These are phyloP conservation scores for Tonatia bakeri DNA, from an alignment of 2,113 vertebrate genomes.

Conservation along the genomic window DNA sequence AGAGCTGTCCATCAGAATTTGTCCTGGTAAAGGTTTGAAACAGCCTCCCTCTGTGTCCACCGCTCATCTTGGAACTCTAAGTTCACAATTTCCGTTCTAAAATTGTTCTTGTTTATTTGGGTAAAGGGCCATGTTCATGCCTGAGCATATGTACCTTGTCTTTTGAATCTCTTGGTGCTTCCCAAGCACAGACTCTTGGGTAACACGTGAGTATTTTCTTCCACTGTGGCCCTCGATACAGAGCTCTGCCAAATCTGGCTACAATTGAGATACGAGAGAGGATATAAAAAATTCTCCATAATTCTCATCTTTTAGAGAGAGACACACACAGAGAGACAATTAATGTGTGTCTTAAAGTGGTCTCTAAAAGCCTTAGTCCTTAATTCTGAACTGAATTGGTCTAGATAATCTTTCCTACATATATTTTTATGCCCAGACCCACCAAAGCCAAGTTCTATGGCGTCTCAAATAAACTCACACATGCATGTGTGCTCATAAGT, in stretches of 20 bases:
- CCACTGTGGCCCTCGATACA: background rate
- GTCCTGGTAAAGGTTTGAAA: background rate
- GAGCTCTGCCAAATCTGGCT: background rate
- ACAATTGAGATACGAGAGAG: background rate
- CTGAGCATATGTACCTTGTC: background rate
- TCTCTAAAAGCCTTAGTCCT: background rate
- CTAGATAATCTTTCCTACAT: background rate
- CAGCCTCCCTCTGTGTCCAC: background rate
- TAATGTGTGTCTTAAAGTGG: background rate
- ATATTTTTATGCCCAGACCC: background rate
- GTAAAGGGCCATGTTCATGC: background rate
- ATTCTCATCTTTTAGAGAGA: background rate
- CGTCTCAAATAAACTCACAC: background rate
- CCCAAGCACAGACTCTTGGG: background rate
- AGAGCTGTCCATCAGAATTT: background rate
- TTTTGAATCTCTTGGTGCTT: background rate
- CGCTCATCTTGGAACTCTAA: background rate
- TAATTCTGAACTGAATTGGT: background rate
- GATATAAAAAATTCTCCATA: background rate
- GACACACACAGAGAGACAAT: background rate
- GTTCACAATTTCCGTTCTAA: background rate
- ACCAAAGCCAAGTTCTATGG: background rate
- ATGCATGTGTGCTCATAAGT: background rate
- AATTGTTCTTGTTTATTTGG: background rate
- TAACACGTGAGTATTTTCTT: background rate